Percentiles rank a stretch among this genome's conserved stretches.
These are phyloP conservation scores for Cosmorhoe ocellata DNA, from an alignment of 2,888 invertebrate genomes.

Conservation along the genomic window DNA sequence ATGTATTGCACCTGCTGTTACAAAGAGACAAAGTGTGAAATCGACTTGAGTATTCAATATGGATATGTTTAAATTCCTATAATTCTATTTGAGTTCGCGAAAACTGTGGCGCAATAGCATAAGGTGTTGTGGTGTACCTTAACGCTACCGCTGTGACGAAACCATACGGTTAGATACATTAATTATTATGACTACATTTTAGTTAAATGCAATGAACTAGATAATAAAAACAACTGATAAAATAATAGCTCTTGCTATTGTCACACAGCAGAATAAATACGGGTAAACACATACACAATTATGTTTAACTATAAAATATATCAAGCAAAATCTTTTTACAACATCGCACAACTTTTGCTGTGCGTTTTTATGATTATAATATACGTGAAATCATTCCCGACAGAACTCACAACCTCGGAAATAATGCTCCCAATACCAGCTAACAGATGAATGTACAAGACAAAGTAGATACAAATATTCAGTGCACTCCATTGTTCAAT, in stretches of 20 bases:
- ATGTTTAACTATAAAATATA: constrained; percentile 71
- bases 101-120: constrained; percentile 74
- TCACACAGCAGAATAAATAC: constrained; percentile 67
- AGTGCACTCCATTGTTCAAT: constrained; percentile 50
- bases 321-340: constrained; percentile 77
- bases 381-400: constrained; percentile 76
- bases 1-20: constrained; percentile 80
- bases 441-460: constrained; percentile 67
- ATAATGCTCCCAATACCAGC: constrained; percentile 83
- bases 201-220: constrained; percentile 74
- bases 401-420: constrained; percentile 81
- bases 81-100: constrained; percentile 66
- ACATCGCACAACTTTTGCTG: constrained; percentile 71
- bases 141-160: constrained; percentile 55
- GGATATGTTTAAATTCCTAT: constrained; percentile 79
- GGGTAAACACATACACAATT: constrained; percentile 67
- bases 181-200: constrained; percentile 69
- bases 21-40: constrained; percentile 65
- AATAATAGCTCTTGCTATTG: constrained; percentile 69
- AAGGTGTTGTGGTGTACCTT: constrained; percentile 45
- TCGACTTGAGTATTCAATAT: constrained; percentile 78
- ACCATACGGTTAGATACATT: constrained; percentile 52
- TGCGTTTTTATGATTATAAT: constrained; percentile 64
- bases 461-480: constrained; percentile 47
- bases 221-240: constrained; percentile 53